Base-by-base conservation (phyloP, 1,140 invertebrate species). In the Aphaenogaster floridana region DNA sequence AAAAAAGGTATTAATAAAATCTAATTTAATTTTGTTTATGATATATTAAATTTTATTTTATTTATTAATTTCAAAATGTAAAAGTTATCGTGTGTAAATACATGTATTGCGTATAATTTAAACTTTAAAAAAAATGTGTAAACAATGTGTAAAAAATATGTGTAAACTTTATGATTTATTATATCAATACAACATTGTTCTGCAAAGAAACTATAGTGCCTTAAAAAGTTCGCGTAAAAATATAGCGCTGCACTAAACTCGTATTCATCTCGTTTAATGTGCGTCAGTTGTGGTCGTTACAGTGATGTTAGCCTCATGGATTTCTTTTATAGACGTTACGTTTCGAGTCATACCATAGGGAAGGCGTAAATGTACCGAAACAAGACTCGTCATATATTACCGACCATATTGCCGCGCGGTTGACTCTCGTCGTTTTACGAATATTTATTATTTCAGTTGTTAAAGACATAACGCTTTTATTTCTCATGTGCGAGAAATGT, bases 281-380 rank as follows among this genome's bases (percentile, higher is more conserved):
- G 3, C n/a, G 9, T 84, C 54, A 72, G 39, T 48, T 57, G 68
- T 13, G 42, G 11, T 9, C 80, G 42, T 84, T 61, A 34, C 50
- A 76, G 17, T 71, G 69, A 71, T 54, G 48, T 54, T 45, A n/a
- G 48, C 34, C 36, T 81, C 78, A 69, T 81, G 6, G 42, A 61
- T 28, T 74, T 76, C 28, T 63, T 84, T 84, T 84, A 84, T 74
- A 84, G 54, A 42, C 54, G 42, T 74, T 61, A 74, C 63, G 28
- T 84, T 83, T 74, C 78, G 39, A 72, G 52, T 83, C 69, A 84
- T 4, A 42, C 80, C 69, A 17, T 50, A 54, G 50, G 64, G 54
- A 63, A 84, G 54, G 54, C 69, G n/a, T 76, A 84, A 84, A 84
- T 61, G 69, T 84, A 84, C 54, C 69, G 68, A 83, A 83, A 83